Base-by-base conservation (phyloP, 1,140 invertebrate genomes). In the Scaptomyza hsui region DNA sequence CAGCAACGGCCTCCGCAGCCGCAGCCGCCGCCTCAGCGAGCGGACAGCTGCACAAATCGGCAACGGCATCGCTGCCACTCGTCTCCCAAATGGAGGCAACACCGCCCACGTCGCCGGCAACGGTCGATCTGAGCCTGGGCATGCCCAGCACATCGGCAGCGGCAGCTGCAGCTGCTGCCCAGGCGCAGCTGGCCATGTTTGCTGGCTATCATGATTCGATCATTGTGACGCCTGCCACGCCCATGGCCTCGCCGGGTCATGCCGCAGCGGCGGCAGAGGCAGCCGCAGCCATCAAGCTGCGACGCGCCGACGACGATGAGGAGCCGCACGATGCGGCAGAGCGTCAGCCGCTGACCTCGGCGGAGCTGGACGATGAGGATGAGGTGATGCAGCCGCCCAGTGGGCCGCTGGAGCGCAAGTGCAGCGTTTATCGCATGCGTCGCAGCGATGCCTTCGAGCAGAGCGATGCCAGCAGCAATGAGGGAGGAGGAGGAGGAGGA, bases 221-320 rank as follows among this genome's bases (percentile, higher is more conserved):
- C 67, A 91, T 91, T 80, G 77, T 91, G 69, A 91, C 90, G 67
- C 91, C 91, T 57, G 91, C 91, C 78, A 91, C 91, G 55, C 91
- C 91, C 64, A 89, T 91, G 78, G 82, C 91, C 67, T 91, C 91
- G 63, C 91, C 91, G 21, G 89, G 89, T 4, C 90, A 90, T 51
- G 75, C 73, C 42, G 70, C 56, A 2, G 48, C 48, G 18, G 48
- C 48, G 12, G 32, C 10, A 4, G 32, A 12, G 5, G 32, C 9
- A 18, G 52, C 52, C 1, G 55, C 41, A 16, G 52, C 39, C 16
- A 15, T 63, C 29, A 90, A 89, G 55, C 67, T 78, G 55, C 71
- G 78, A 4, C 79, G 71, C 3, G 74, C 74, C 9, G 26, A 70
- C 29, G 56, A 76, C 10, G 67, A 71, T 10, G 81, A 83, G 15